Percentiles rank a stretch among this genome's conserved stretches.
These are phyloP conservation scores for Papilio helenus DNA, from an alignment of 1,140 invertebrate genomes.

Conservation along the genomic window DNA sequence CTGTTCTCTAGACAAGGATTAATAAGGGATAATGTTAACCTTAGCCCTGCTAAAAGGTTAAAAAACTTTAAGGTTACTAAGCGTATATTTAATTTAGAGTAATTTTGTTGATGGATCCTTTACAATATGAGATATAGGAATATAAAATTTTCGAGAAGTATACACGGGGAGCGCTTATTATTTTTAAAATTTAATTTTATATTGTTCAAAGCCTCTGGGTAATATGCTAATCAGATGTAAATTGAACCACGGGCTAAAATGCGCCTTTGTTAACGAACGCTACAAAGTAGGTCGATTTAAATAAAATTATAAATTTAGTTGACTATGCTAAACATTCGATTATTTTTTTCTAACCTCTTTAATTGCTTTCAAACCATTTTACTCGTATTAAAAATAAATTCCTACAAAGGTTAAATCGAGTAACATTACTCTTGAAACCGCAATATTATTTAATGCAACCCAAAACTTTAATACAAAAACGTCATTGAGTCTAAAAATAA, in stretches of 20 bases:
- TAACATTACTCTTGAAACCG: background rate
- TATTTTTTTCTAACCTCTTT: background rate
- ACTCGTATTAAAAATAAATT: no score
- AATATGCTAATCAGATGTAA: constrained; percentile 27
- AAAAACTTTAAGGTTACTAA: background rate
- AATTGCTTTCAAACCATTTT: background rate
- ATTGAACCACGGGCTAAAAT: constrained; percentile 23
- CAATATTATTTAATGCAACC: background rate
- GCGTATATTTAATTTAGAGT: background rate
- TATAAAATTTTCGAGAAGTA: constrained; percentile 1
- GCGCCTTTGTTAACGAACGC: constrained; percentile 22
- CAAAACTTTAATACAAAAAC: background rate
- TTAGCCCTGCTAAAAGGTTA: background rate
- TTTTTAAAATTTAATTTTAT: constrained; percentile 25
- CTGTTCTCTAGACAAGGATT: no score
- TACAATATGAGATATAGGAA: background rate
- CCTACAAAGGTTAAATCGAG: background rate
- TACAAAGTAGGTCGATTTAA: constrained; percentile 23
- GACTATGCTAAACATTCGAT: background rate
- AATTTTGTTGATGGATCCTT: background rate
- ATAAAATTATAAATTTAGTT: constrained; percentile 24
- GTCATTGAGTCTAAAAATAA: background rate
- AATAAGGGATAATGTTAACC: background rate
- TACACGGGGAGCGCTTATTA: constrained; percentile 1
- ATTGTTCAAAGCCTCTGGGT: constrained; percentile 20